phyloP scores from a whole-genome alignment of 2,797 vertebrate genomes.

The Myotis planiceps region DNA sequence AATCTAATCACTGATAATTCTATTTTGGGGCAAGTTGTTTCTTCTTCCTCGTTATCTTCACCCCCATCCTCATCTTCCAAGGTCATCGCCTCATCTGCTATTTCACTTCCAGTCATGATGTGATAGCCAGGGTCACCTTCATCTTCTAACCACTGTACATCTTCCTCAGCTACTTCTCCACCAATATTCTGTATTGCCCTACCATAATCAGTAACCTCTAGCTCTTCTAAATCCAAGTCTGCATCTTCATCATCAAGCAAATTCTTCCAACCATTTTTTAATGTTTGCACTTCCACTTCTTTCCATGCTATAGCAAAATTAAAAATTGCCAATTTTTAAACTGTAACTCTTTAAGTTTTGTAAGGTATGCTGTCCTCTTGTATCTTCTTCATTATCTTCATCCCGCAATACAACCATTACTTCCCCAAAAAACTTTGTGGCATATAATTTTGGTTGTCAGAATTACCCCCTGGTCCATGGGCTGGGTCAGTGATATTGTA shows the following conservation, averaged over 20 bases:
- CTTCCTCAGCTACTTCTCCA: neutral
- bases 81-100: neutral
- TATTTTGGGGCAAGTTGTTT: neutral
- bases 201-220: neutral
- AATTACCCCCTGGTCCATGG: neutral
- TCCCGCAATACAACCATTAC: neutral
- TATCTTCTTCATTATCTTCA: neutral
- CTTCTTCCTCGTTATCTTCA: neutral
- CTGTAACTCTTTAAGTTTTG: neutral
- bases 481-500: neutral
- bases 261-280: neutral
- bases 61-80: too few relatives aligned
- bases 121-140: neutral
- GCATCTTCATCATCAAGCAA: neutral
- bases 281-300: neutral
- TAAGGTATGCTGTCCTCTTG: neutral
- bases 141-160: neutral
- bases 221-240: neutral
- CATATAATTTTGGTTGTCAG: neutral
- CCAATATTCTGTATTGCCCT: neutral
- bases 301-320: neutral
- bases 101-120: neutral
- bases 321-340: neutral
- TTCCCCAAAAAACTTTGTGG: neutral
- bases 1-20: neutral